Conservation (phyloP, 2,888 invertebrate species). For the Heteromyza rotundicornis region DNA sequence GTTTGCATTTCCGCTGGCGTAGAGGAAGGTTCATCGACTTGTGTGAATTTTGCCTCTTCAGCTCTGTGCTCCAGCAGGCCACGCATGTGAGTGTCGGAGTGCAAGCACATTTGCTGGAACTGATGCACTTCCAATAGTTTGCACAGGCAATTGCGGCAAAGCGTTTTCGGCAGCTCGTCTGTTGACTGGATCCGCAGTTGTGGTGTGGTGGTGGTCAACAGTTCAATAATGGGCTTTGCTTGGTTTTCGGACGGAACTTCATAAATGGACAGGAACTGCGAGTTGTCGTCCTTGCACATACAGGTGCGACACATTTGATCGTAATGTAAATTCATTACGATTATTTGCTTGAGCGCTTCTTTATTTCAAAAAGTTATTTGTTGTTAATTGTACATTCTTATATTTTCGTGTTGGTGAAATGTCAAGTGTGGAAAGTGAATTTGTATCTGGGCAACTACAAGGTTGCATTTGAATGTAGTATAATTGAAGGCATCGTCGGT, state of each 20-base stretch:
- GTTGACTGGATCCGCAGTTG: background rate
- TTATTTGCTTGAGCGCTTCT: too few species aligned
- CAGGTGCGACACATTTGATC: conserved; percentile 35
- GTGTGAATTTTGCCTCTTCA: background rate
- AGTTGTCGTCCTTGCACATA: conserved; percentile 19
- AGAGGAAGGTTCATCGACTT: background rate
- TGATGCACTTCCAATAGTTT: conserved; percentile 64
- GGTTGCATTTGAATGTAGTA: too few species aligned
- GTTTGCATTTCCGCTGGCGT: conserved; percentile 22
- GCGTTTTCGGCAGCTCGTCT: conserved; percentile 68
- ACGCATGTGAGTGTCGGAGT: conserved; percentile 56
- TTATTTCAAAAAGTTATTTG: too few species aligned
- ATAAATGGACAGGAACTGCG: too few species aligned
- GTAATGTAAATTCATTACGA: too few species aligned
- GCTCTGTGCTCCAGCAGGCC: conserved; percentile 12
- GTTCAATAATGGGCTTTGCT: background rate
- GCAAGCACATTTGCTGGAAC: conserved; percentile 64
- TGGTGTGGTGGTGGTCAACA: conserved; percentile 1
- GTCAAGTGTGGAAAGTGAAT: too few species aligned
- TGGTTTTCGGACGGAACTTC: background rate
- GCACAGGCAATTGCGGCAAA: conserved; percentile 67
- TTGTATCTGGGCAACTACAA: too few species aligned
- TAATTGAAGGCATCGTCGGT: too few species aligned
- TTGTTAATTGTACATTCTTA: too few species aligned
- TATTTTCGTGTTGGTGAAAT: too few species aligned